These are phyloP conservation scores for Lipophrys pholis DNA, from an alignment of 2,113 vertebrate genomes.

Conservation along the genomic window DNA sequence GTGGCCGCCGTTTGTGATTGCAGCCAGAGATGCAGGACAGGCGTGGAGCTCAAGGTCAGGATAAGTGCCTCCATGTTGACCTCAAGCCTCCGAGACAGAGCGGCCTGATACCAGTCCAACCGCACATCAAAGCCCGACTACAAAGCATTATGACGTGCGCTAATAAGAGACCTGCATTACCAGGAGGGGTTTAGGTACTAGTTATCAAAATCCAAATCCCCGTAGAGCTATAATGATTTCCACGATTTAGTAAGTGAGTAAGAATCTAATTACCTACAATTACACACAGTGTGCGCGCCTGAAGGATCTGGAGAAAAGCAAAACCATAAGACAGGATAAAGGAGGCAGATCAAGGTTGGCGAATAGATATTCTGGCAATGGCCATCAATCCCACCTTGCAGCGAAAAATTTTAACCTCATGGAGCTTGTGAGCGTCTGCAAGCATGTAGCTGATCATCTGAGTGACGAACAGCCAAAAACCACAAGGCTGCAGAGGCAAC, in stretches of 20 bases:
- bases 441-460: conserved; percentile 49
- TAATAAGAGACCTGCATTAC: conserved; percentile 40
- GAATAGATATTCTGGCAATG: conserved; percentile 28
- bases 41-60: conserved; percentile 58
- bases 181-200: conserved; percentile 22
- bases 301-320: conserved; percentile 27
- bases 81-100: conserved; percentile 57
- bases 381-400: conserved; percentile 39
- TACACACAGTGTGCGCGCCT: conserved; percentile 26
- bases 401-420: conserved; percentile 39
- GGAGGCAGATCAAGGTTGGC: conserved; percentile 53
- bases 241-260: conserved; percentile 48
- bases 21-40: conserved; percentile 35
- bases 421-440: conserved; percentile 46
- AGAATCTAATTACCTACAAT: conserved; percentile 53
- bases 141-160: conserved; percentile 33
- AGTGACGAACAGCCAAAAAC: conserved; percentile 46
- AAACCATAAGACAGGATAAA: conserved; percentile 22
- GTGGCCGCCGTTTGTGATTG: conserved; percentile 39
- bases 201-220: conserved; percentile 46
- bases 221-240: conserved; percentile 48
- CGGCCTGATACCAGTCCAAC: conserved; percentile 53
- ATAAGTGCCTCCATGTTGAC: conserved; percentile 66
- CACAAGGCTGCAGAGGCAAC: conserved; percentile 54
- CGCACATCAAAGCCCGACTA: conserved; percentile 48